phyloP scores from a whole-genome alignment of 30 jellyfish, hydroid and myxozoan species.

The Hydractinia symbiolongicarpus region DNA sequence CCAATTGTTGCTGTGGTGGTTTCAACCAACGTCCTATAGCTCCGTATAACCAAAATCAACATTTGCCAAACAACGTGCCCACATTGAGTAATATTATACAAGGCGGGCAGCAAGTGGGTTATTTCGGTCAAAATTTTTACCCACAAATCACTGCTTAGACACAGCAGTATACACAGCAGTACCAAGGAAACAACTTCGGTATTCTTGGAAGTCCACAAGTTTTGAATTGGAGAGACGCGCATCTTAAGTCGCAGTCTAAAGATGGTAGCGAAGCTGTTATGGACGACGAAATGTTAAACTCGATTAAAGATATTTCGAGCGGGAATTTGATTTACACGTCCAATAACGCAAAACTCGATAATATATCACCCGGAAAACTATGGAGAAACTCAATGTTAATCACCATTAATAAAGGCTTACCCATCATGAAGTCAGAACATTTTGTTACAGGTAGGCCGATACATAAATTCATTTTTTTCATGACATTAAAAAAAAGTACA shows the following conservation, averaged over 20 bases:
- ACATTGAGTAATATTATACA: too few species aligned
- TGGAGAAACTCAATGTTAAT: conserved; percentile 23
- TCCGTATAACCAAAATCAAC: too few species aligned
- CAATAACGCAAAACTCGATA: conserved; percentile 7
- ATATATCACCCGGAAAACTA: conserved; percentile 17
- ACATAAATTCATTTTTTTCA: too few species aligned
- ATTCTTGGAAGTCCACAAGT: conserved; percentile 37
- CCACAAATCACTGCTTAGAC: too few species aligned
- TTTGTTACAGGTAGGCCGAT: neutral
- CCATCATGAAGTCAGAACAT: conserved; percentile 12
- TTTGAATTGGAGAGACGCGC: conserved; percentile 3
- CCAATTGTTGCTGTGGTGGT: too few species aligned
- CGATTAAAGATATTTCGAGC: conserved; percentile 16
- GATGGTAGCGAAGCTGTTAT: neutral
- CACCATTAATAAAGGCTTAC: conserved; percentile 10
- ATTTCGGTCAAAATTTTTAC: too few species aligned
- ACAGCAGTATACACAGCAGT: neutral
- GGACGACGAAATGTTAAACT: conserved; percentile 15
- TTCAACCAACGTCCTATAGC: too few species aligned
- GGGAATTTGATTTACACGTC: neutral
- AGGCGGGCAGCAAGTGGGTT: too few species aligned
- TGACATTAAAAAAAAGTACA: too few species aligned
- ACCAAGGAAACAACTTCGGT: conserved; percentile 1
- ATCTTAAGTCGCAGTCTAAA: conserved; percentile 15
- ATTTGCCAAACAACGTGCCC: too few species aligned